Evolutionary conservation across 2,113 vertebrate genomes (phyloP), one percentile per base, ranked within the genome.

Genomic region (Elachura formosa): DNA sequence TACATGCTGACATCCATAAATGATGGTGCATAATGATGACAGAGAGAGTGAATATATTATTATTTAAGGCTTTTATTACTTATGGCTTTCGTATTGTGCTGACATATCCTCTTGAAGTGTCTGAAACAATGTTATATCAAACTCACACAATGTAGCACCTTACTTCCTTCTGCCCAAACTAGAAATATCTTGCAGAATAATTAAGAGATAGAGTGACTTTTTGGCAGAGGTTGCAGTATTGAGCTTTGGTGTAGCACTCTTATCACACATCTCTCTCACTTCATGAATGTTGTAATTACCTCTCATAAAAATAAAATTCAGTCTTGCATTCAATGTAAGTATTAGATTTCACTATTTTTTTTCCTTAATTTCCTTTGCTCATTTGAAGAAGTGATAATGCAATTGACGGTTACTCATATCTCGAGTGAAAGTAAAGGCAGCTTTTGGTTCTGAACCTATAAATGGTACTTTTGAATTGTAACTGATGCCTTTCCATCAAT

Each of bases 11-110:
- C 87, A 56, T 72, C 74, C 17, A 7, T 46, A 87, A 94, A 80
- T 64, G 49, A 86, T 84, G 22, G 36, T 40, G 17, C 34, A 61
- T 89, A 90, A 93, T 74, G 69, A 89, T 82, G 87, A 84, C 43
- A 90, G 45, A 81, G 75, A 89, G 61, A 43, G 48, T 54, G n/a
- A 6, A 0, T 73, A 58, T 68, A 87, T 92, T 91, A 92, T 84
- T 90, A 67, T 72, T 69, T 77, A 34, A 87, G 67, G 40, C 23
- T 84, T 79, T 92, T 93, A 77, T 88, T 94, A 89, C 79, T 84
- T 77, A 81, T 14, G 43, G 34, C 13, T 93, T 93, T 91, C 49
- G 48, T 94, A 83, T 90, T 93, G 38, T 91, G 85, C 93, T 93
- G 93, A 96, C 75, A 67, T 16, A 69, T 75, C 29, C 11, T 55